Evolutionary conservation across 37 sponge, comb jelly and placozoan genomes (phyloP), one percentile per base, ranked within the genome.

Genomic region (Ianthella basta): DNA sequence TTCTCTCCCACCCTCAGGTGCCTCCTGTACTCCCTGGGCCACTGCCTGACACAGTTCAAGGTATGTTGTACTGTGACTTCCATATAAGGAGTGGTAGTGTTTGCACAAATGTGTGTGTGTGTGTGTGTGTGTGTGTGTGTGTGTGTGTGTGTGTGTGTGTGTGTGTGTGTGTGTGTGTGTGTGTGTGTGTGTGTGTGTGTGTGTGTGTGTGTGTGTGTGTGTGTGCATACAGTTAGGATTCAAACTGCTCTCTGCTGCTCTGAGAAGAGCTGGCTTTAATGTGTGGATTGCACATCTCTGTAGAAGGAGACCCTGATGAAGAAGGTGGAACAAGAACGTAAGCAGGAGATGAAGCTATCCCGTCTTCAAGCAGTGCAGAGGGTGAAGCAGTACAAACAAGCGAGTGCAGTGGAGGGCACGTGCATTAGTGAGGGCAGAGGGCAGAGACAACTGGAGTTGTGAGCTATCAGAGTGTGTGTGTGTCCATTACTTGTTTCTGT

Each of bases 371-470:
- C 87, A 15, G 57, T 87, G 19, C 69, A 80, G 38, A 66, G 87
- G 54, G 72, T 87, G n/a, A 87, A 80, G 59, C 59, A 87, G 23
- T 87, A 87, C 59, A 80, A n/a, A 56, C n/a, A n/a, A n/a, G n/a
- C n/a, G n/a, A n/a, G n/a, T n/a, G n/a, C n/a, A n/a, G n/a, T n/a
- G n/a, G n/a, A n/a, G n/a, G n/a, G n/a, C n/a, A n/a, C n/a, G n/a
- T n/a, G n/a, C n/a, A n/a, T n/a, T n/a, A n/a, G n/a, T n/a, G n/a
- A n/a, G n/a, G n/a, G n/a, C n/a, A n/a, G n/a, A n/a, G n/a, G n/a
- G n/a, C n/a, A n/a, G n/a, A n/a, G n/a, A n/a, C n/a, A n/a, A n/a
- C n/a, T n/a, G n/a, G n/a, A n/a, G n/a, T n/a, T n/a, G n/a, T n/a
- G n/a, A n/a, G n/a, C n/a, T n/a, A n/a, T n/a, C n/a, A n/a, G n/a